These are phyloP conservation scores for Mixornis gularis DNA, from an alignment of 2,113 vertebrate genomes.

Conservation along the genomic window DNA sequence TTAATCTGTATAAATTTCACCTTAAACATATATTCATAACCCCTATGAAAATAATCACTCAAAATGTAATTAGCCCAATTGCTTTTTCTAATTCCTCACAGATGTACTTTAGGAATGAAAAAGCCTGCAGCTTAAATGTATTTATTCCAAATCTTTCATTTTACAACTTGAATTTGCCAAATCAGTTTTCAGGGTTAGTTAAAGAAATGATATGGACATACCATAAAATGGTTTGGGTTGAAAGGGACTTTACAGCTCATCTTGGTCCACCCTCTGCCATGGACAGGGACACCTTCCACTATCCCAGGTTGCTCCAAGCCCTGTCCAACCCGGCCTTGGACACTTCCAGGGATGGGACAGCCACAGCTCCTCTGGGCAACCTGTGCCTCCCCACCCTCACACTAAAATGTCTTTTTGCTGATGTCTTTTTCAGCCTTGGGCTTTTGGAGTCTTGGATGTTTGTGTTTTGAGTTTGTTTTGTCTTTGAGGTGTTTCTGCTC, in stretches of 20 bases:
- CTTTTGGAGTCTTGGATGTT: neutral
- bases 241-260: neutral
- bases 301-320: neutral
- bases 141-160: neutral
- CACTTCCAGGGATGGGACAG: neutral
- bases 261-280: neutral
- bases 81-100: neutral
- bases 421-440: neutral
- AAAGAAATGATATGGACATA: neutral
- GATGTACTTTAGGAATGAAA: neutral
- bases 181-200: neutral
- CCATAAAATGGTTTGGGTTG: neutral
- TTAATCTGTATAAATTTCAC: neutral
- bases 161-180: neutral
- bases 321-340: accelerated
- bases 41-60: neutral
- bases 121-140: neutral
- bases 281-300: neutral
- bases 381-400: neutral
- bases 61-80: neutral
- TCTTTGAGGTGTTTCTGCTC: neutral
- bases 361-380: neutral
- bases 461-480: neutral
- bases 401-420: neutral
- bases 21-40: neutral